phyloP scores from a whole-genome alignment of 1,140 invertebrate species.

The Ceratosolen solmsi region DNA sequence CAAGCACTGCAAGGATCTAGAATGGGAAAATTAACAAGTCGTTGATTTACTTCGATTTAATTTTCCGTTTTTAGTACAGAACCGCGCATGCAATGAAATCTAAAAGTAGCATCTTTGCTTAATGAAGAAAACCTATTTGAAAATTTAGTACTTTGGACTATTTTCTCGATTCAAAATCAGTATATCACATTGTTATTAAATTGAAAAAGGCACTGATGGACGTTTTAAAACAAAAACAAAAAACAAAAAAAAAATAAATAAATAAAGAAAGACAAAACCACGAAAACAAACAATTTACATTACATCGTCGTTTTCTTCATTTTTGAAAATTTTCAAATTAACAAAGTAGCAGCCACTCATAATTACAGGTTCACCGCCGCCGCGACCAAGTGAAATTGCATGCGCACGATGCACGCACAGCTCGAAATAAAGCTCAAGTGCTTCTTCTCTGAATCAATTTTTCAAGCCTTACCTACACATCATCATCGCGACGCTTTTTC shows the following conservation, averaged over 20 bases:
- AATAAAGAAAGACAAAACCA: neutral
- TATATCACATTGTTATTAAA: neutral
- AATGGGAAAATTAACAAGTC: too few species aligned
- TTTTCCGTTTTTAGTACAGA: neutral
- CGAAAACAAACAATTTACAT: neutral
- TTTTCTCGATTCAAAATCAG: neutral
- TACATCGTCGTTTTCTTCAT: neutral
- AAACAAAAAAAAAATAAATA: too few species aligned
- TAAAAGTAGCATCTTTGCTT: neutral
- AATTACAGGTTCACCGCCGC: neutral
- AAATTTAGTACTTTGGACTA: neutral
- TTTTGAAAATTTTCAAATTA: neutral
- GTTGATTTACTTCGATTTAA: neutral
- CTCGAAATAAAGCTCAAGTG: constrained; percentile 7
- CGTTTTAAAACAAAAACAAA: neutral
- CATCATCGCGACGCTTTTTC: constrained; percentile 18
- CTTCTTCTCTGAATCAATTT: constrained; percentile 12
- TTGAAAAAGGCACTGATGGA: neutral
- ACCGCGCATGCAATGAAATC: neutral
- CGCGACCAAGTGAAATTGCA: neutral
- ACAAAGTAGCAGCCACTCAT: neutral
- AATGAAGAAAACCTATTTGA: neutral
- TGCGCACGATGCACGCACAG: neutral
- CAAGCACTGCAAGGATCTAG: too few species aligned
- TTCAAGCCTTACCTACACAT: constrained; percentile 27